phyloP scores from a whole-genome alignment of 2,113 vertebrate species.

The Calypte anna region DNA sequence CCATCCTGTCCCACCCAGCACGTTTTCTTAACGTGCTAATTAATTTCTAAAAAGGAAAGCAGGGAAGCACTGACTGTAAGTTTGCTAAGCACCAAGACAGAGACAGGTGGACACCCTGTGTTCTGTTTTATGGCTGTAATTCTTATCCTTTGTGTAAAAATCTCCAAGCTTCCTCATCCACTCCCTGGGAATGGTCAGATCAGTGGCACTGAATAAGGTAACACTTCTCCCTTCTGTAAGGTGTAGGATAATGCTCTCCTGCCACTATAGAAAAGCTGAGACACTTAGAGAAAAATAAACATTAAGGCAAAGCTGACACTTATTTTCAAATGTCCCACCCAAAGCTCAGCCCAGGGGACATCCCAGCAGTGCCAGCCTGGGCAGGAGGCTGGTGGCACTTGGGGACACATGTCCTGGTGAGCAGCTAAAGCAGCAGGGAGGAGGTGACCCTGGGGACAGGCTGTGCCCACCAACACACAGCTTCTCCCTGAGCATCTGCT shows the following conservation, averaged over 20 bases:
- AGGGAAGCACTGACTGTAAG: slow-evolving; percentile 74
- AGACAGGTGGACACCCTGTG: slow-evolving; percentile 77
- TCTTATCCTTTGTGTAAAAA: slow-evolving; percentile 70
- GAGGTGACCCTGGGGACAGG: background rate
- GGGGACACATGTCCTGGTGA: fast-evolving
- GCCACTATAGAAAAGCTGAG: slow-evolving; percentile 73
- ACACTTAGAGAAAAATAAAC: slow-evolving; percentile 81
- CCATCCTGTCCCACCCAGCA: background rate
- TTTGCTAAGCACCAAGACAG: slow-evolving; percentile 78
- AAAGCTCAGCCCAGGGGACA: no score
- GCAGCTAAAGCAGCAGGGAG: background rate
- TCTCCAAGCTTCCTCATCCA: slow-evolving; percentile 67
- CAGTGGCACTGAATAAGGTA: slow-evolving; percentile 80
- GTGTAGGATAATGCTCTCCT: slow-evolving; percentile 71
- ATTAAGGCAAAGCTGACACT: slow-evolving; percentile 84
- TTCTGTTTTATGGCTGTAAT: slow-evolving; percentile 71
- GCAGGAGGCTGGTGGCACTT: background rate
- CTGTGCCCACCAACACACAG: background rate
- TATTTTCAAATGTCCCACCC: slow-evolving; percentile 56
- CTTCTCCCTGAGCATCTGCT: background rate
- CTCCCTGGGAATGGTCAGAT: slow-evolving; percentile 66
- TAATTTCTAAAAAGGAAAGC: slow-evolving; percentile 71
- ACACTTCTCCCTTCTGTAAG: slow-evolving; percentile 73
- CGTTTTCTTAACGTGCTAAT: slow-evolving; percentile 68
- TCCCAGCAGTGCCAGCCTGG: background rate